Percentiles rank a stretch among this genome's conserved stretches.
Conservation (phyloP, 2,888 invertebrate genomes). For the Netelia fuscicornis region DNA sequence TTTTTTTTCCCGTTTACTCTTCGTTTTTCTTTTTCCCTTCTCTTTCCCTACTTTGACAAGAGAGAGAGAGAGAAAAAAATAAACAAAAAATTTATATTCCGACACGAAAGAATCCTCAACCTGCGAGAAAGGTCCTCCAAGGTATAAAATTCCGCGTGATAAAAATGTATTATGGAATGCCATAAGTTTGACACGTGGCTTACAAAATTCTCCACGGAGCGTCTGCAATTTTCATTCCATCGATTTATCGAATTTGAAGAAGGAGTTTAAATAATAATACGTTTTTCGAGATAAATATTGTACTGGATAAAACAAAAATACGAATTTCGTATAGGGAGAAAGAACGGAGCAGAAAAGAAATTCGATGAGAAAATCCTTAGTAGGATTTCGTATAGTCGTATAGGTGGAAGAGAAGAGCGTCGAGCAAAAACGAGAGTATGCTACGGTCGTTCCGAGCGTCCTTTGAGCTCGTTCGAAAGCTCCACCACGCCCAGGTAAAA, state of each 20-base stretch:
- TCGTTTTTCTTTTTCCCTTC: conserved; percentile 2
- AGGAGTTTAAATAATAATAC: neutral
- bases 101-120: conserved; percentile 11
- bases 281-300: neutral
- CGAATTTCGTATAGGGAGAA: no score
- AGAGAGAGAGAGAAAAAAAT: conserved; percentile 19
- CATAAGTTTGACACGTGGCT: neutral
- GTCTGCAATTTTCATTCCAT: neutral
- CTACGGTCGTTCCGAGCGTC: conserved; percentile 28
- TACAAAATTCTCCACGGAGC: neutral
- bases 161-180: neutral
- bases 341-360: neutral
- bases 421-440: conserved; percentile 1
- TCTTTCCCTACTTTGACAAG: conserved; percentile 3
- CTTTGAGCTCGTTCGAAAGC: conserved; percentile 57
- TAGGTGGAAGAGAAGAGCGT: neutral
- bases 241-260: no score
- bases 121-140: neutral
- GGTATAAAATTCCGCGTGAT: conserved; percentile 5
- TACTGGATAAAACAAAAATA: neutral
- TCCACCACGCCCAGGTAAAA: conserved; percentile 27
- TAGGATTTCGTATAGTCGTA: neutral
- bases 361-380: neutral
- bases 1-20: conserved; percentile 57
- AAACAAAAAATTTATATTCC: conserved; percentile 19